Base-by-base conservation (phyloP, 2,113 vertebrate species). In the Zapornia atra region DNA sequence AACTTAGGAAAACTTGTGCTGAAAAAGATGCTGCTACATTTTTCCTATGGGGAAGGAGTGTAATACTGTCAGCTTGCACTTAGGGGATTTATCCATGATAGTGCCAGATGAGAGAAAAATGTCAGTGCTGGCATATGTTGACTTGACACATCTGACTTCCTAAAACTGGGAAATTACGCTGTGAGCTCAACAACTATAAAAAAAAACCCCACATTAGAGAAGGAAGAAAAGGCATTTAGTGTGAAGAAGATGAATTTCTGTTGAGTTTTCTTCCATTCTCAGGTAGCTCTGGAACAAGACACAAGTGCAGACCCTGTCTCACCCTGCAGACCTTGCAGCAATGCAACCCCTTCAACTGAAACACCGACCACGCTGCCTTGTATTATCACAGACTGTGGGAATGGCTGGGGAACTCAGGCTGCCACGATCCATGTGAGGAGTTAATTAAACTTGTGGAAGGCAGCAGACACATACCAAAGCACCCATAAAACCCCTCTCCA, bases 321-420 rank as follows among this genome's bases (percentile, higher is more conserved):
- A 34, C 2, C 2, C 40, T 4, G 20, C 4, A 34, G 46, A 54
- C 11, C 28, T 24, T 70, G 24, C 42, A 90, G 66, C n/a, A 25
- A 2, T 2, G 12, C 44, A 26, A 72, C 5, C 51, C 65, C 34
- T 93, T 54, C 16, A 50, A 31, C 34, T 25, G 8, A 78, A 75
- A 68, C 5, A 15, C 12, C 1, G 5, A 75, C 31, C 61, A 25
- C 7, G 10, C 33, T 21, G 36, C 15, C 2, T 5, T 16, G 0
- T 15, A 19, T 56, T 81, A 71, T 65, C 18, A 53, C 11, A 22
- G 21, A 28, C 16, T 61, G 15, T 0, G 0, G 66, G 29, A 70
- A 70, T 1, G 4, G 14, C 20, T n/a, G 70, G 18, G 44, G 40
- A 91, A 76, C 0, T 0, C 46, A 50, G 71, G 15, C 11, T 63